Conservation (phyloP, 2,113 vertebrate genomes). For the Rhinolophus sinicus region DNA sequence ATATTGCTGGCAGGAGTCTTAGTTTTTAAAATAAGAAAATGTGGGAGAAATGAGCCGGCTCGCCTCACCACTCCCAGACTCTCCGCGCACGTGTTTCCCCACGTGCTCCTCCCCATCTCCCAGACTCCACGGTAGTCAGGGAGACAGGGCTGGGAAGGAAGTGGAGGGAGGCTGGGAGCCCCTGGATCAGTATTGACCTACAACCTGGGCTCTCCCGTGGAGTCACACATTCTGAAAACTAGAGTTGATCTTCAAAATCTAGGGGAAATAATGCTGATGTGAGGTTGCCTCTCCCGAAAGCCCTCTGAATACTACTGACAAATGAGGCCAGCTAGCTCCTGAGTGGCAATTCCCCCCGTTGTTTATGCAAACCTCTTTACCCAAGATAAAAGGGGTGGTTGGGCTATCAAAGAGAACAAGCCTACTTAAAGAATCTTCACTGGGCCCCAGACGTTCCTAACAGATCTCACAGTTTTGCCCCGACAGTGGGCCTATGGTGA, state of each 20-base stretch:
- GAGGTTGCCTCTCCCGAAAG: neutral
- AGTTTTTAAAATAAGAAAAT: neutral
- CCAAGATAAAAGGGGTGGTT: neutral
- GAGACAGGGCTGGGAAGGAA: neutral
- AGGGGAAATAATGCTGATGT: neutral
- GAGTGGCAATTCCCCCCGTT: neutral
- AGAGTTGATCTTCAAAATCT: neutral
- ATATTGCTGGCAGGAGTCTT: neutral
- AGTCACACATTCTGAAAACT: neutral
- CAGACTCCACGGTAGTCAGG: neutral
- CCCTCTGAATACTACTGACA: neutral
- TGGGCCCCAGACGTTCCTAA: neutral
- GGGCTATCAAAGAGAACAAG: neutral
- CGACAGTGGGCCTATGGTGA: neutral
- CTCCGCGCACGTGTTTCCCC: neutral
- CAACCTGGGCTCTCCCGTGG: neutral
- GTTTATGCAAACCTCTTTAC: neutral
- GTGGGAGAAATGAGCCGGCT: neutral
- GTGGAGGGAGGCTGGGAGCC: neutral
- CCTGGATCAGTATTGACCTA: neutral
- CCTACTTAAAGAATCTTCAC: neutral
- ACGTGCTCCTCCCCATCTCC: rapidly evolving
- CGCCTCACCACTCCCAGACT: neutral
- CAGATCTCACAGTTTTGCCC: neutral
- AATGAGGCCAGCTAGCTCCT: neutral